Percentiles rank a stretch among this genome's conserved stretches.
phyloP scores from a whole-genome alignment of 2,113 vertebrate species.

The Sprattus sprattus region DNA sequence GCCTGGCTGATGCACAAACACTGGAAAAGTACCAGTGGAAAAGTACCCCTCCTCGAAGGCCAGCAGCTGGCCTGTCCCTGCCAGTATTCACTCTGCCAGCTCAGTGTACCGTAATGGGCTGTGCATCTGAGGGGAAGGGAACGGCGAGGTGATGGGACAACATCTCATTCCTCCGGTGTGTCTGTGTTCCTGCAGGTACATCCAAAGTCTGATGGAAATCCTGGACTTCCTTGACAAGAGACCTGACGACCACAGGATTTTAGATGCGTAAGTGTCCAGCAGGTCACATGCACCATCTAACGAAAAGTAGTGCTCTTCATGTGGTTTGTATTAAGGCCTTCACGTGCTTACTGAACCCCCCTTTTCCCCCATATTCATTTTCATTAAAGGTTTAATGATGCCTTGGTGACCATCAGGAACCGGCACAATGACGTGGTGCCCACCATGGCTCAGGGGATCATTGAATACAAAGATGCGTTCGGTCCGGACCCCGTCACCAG shows the following conservation, averaged over 20 bases:
- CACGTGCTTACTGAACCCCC: background rate
- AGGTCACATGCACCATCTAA: background rate
- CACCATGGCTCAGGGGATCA: conserved; percentile 86
- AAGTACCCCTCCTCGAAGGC: background rate
- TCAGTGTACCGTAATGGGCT: background rate
- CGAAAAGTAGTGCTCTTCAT: background rate
- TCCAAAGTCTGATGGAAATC: conserved; percentile 86
- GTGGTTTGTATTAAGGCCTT: background rate
- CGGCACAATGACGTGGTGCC: conserved; percentile 88
- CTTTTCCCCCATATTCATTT: background rate
- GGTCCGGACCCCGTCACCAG: conserved; percentile 77
- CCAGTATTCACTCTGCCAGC: background rate
- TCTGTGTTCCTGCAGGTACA: conserved; percentile 70
- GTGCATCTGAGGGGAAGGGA: background rate
- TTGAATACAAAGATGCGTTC: conserved; percentile 82
- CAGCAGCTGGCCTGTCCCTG: background rate
- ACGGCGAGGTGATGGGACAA: background rate
- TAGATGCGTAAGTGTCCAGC: conserved; percentile 74
- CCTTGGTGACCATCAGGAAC: conserved; percentile 81
- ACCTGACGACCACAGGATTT: conserved; percentile 75
- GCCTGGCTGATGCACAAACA: background rate
- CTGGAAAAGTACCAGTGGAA: background rate
- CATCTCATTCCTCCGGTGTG: background rate
- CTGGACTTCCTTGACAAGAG: conserved; percentile 82
- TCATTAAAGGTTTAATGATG: conserved; percentile 73